Evolutionary conservation across 2,888 invertebrate genomes (phyloP).

Genomic region (Trichogramma evanescens): DNA sequence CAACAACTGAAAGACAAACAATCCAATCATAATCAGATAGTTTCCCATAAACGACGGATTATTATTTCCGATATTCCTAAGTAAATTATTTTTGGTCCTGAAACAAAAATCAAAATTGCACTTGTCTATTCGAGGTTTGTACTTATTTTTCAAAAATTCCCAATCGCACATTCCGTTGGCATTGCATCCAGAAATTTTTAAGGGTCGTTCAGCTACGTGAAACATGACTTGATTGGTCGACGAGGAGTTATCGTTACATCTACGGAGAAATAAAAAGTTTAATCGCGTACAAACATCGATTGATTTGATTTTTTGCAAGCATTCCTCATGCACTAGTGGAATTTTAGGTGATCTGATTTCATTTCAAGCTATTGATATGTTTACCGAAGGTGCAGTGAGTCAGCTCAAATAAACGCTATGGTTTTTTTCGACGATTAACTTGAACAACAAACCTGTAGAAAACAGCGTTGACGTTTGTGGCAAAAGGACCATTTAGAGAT

Average conservation of each 20-base stretch:
- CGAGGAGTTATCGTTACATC: constrained; percentile 47
- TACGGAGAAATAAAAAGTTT: constrained; percentile 31
- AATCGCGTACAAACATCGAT: constrained; percentile 25
- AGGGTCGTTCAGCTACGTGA: constrained; percentile 63
- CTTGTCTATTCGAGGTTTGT: constrained; percentile 33
- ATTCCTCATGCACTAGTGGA: no score
- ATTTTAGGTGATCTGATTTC: no score
- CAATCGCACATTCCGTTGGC: constrained; percentile 67
- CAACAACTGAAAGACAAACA: no score
- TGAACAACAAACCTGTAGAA: constrained; percentile 53
- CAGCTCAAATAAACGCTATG: background rate
- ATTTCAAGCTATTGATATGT: background rate
- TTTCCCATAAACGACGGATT: no score
- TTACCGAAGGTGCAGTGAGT: no score
- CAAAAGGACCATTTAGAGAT: constrained; percentile 62
- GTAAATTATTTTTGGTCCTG: no score
- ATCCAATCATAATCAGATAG: no score
- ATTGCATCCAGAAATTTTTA: constrained; percentile 61
- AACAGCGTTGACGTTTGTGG: constrained; percentile 65
- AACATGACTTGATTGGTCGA: constrained; percentile 55
- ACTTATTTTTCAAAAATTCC: constrained; percentile 57
- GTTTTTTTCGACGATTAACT: background rate
- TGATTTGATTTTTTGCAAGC: no score
- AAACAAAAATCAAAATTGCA: constrained; percentile 43
- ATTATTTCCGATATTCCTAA: no score